Conservation (phyloP, 2,888 invertebrate genomes). For the Allolobophora icterica region DNA sequence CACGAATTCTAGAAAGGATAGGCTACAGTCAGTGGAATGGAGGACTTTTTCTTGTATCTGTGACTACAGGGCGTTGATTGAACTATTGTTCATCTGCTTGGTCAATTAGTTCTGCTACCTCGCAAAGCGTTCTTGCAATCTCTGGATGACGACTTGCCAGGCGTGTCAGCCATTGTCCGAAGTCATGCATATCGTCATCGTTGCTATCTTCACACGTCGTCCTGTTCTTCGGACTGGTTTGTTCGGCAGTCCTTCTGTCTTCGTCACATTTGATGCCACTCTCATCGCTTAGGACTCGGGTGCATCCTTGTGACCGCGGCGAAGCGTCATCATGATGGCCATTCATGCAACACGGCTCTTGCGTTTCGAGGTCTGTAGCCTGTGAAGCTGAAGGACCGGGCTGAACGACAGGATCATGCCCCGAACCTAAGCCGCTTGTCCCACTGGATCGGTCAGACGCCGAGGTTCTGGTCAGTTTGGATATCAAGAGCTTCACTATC, state of each 20-base stretch:
- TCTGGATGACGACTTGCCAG: neutral
- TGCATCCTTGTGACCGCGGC: neutral
- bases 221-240: neutral
- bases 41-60: neutral
- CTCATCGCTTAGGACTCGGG: neutral
- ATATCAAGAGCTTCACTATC: neutral
- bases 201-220: neutral
- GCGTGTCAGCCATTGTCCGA: neutral
- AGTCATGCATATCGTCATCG: neutral
- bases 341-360: neutral
- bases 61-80: neutral
- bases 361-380: neutral
- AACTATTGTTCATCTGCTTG: neutral
- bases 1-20: neutral
- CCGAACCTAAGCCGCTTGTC: neutral
- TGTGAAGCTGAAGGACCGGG: neutral
- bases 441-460: neutral
- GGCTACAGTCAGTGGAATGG: neutral
- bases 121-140: slow-evolving; percentile 1
- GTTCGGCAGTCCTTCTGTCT: neutral
- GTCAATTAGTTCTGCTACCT: neutral
- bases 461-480: neutral
- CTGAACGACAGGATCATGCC: neutral
- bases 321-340: neutral
- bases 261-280: neutral